Evolutionary conservation across 2,113 vertebrate species (phyloP).

Genomic region (Hucho hucho): DNA sequence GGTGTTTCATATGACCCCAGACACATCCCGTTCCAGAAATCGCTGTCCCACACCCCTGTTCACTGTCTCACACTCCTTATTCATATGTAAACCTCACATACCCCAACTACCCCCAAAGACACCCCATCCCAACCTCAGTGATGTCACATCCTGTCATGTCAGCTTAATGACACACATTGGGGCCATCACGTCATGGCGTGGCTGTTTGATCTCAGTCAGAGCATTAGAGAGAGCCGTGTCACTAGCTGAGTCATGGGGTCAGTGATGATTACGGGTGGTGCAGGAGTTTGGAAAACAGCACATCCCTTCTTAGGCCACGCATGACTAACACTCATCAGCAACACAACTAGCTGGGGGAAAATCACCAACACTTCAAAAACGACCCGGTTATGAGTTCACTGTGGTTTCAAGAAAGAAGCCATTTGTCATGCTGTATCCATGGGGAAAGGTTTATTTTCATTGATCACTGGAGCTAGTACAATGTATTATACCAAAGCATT

Average conservation of each 20-base stretch:
- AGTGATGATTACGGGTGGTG: slow-evolving; percentile 37
- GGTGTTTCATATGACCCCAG: slow-evolving; percentile 70
- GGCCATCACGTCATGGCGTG: background rate
- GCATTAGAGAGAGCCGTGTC: slow-evolving; percentile 36
- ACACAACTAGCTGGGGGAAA: slow-evolving; percentile 28
- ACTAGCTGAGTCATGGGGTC: slow-evolving; percentile 57
- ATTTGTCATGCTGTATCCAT: slow-evolving; percentile 49
- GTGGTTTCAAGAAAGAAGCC: slow-evolving; percentile 40
- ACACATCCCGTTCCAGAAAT: slow-evolving; percentile 54
- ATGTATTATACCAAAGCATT: slow-evolving; percentile 1
- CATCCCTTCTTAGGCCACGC: slow-evolving; percentile 44
- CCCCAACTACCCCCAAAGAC: slow-evolving; percentile 8
- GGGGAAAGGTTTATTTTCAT: slow-evolving; percentile 5
- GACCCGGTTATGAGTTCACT: slow-evolving; percentile 54
- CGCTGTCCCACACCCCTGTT: background rate
- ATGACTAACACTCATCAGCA: slow-evolving; percentile 55
- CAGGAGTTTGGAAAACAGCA: no score
- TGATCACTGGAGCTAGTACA: slow-evolving; percentile 9
- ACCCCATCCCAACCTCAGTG: slow-evolving; percentile 20
- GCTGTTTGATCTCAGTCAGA: slow-evolving; percentile 52
- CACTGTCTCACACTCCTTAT: background rate
- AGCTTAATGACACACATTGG: slow-evolving; percentile 23
- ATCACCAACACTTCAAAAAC: background rate
- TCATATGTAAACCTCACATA: background rate
- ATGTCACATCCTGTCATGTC: slow-evolving; percentile 38